Evolutionary conservation across 2,888 invertebrate species (phyloP), one percentile per base, ranked within the genome.

Genomic region (Pristionchus exspectatus): DNA sequence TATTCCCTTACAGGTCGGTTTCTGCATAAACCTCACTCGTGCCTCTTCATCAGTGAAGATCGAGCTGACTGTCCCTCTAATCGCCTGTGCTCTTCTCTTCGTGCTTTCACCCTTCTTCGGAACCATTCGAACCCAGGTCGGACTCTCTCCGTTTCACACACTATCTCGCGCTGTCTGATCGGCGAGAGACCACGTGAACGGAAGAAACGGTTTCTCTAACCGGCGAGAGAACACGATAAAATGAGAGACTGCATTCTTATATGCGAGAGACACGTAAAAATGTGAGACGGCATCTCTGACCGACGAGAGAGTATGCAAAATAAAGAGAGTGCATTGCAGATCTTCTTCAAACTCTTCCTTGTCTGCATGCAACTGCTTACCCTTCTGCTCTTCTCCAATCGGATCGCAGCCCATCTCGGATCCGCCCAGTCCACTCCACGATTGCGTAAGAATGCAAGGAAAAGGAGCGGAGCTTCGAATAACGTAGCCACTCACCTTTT

Each of bases 11-110:
- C 92, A 94, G 91, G 91, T 95, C 33, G 94, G 94, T 50, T 94
- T 95, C 92, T 94, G 94, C 89, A 91, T 94, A 85, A 94, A 94
- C 81, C 91, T 94, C 77, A 94, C 95, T 89, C 91, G 94, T 63
- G 93, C 94, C n/a, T 92, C 93, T 5, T 92, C 93, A 14, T 91
- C 94, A 5, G 90, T 94, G 69, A 92, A 93, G 87, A 92, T 94
- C 74, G 94, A 94, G 81, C 88, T 94, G 56, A 91, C 93, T 12
- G 92, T 94, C n/a, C 93, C 94, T 56, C 90, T 93, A 44, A 92
- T 93, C 91, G 92, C 93, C 72, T 92, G 92, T 56, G 92, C 94
- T 72, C 91, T 95, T 16, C 90, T 94, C 44, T 94, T 94, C 91
- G 91, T 94, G 24, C 92, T 94, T 56, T 91, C 94, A 54, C 94